Base-by-base conservation (phyloP, 2,113 vertebrate genomes). In the Prionailurus bengalensis region DNA sequence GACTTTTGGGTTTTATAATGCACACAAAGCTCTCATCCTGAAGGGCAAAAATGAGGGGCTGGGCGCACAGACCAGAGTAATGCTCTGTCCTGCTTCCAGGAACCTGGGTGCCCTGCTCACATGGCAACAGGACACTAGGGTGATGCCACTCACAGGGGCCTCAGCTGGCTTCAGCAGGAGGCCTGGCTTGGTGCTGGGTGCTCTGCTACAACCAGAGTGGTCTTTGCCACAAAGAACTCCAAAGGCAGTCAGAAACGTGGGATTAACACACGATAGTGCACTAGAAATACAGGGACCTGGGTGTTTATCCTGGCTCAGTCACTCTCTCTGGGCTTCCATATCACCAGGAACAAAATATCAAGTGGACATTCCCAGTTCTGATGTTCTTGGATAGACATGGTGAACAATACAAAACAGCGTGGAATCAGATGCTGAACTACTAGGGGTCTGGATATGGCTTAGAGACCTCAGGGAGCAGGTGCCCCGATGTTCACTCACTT, bases 201-300 rank as follows among this genome's bases (percentile, higher is more conserved):
- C 51, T 58, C 63, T 71, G n/a, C 42, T 42, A 21, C 29, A 53
- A 14, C 39, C 39, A 63, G 68, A 70, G 39, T 42, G 39, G 23
- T 9, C 14, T 58, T 9, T 36, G 3, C 5, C 19, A 73, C 0
- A 42, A 80, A 51, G 71, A 53, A 48, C 29, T 55, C 63, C 33
- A 15, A 89, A 48, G 71, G 70, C 48, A 61, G 25, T n/a, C 29
- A 61, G 33, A 21, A 51, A 58, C 0, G 4, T 65, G 1, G 8
- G 33, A 25, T 16, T 15, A 53, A 65, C 21, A 15, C 0, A 11
- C 0, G 2, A 45, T 2, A 16, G 25, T 16, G 12, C 58, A 17
- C 4, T 1, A 14, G 14, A 31, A 53, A 53, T 25, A 70, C 36
- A 58, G 70, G 76, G 42, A 55, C 42, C 16, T 0, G 3, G 29